phyloP scores from a whole-genome alignment of 2,113 vertebrate genomes.

The Laterallus jamaicensis region DNA sequence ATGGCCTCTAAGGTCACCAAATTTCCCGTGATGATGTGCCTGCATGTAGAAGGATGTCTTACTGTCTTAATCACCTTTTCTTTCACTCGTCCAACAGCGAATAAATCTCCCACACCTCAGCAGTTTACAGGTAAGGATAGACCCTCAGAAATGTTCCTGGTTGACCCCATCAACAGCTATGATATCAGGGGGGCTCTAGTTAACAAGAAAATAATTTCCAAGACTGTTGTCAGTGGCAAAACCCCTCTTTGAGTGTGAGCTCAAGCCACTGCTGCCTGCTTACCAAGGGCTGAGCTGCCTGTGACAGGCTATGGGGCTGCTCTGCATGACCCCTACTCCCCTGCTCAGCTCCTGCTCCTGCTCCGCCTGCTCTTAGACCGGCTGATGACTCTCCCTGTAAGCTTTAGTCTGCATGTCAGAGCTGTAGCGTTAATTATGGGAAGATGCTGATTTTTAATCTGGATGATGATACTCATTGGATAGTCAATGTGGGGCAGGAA shows the following conservation, averaged over 20 bases:
- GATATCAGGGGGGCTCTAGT: neutral
- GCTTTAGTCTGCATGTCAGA: neutral
- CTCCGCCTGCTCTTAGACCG: neutral
- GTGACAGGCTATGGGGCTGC: neutral
- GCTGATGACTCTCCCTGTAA: neutral
- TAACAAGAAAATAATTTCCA: neutral
- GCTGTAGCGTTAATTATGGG: neutral
- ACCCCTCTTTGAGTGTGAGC: neutral
- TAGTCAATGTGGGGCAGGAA: too few species aligned
- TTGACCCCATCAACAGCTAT: neutral
- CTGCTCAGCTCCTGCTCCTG: neutral
- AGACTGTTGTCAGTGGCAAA: neutral
- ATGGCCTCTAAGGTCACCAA: conserved; percentile 10
- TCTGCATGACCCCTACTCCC: neutral
- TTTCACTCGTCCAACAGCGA: neutral
- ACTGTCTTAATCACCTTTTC: conserved; percentile 40
- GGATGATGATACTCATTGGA: neutral
- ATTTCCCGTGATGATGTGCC: conserved; percentile 9
- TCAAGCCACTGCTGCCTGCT: neutral
- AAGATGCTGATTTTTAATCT: neutral
- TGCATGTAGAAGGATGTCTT: neutral
- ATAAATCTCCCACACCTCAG: neutral
- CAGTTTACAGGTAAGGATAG: neutral
- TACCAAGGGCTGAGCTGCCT: neutral
- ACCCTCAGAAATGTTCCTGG: neutral